Percentiles rank a stretch among this genome's conserved stretches.
phyloP scores from a whole-genome alignment of 1,140 invertebrate genomes.

The Daktulosphaira vitifoliae region DNA sequence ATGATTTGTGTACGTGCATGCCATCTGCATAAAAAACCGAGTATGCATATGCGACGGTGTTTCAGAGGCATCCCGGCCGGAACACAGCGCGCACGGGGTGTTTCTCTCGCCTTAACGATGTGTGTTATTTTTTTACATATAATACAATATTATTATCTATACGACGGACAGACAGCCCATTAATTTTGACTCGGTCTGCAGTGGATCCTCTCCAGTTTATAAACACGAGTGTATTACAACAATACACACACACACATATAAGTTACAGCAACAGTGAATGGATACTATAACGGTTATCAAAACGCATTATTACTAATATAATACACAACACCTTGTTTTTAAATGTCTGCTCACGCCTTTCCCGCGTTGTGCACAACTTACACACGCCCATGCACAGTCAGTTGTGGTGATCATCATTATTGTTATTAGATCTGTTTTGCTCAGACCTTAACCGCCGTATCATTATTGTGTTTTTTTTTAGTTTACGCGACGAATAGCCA shows the following conservation, averaged over 20 bases:
- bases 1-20: conserved; percentile 19
- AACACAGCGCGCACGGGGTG: conserved; percentile 12
- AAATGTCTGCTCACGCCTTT: conserved; percentile 28
- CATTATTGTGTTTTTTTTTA: conserved; percentile 16
- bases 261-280: not conserved
- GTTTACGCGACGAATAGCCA: not conserved
- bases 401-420: too few species aligned
- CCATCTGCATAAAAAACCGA: conserved; percentile 26
- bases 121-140: conserved; percentile 8
- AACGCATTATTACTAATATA: conserved; percentile 4
- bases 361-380: not conserved
- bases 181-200: conserved; percentile 18
- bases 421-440: not conserved
- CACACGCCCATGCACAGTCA: too few species aligned
- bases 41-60: not conserved
- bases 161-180: conserved; percentile 29
- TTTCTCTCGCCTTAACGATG: conserved; percentile 18
- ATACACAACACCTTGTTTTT: conserved; percentile 28
- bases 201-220: not conserved
- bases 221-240: too few species aligned
- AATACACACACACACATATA: too few species aligned
- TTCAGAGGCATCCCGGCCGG: not conserved
- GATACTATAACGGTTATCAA: conserved; percentile 28
- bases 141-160: too few species aligned
- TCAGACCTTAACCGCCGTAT: conserved; percentile 19